Base-by-base conservation (phyloP, 2,888 invertebrate species). In the Fabriciana adippe region DNA sequence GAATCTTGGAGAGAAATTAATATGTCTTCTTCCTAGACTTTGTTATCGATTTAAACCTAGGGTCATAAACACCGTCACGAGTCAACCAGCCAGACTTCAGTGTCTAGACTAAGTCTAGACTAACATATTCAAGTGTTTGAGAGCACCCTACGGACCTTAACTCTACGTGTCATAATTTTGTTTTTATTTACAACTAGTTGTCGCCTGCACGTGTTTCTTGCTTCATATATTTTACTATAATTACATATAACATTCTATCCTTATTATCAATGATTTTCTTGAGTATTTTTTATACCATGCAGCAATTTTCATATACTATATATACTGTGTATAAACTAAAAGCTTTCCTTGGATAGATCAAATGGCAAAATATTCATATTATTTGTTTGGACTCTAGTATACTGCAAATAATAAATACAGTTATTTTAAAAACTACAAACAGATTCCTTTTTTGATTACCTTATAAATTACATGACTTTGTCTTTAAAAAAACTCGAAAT, bases 41-140 rank as follows among this genome's bases (percentile, higher is more conserved):
- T n/a, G 57, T 68, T 75, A 76, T 78, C 69, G 77, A 76, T 78
- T 75, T 67, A 35, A 70, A 66, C 64, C 70, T 70, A 72, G 63
- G 74, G 72, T 78, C 78, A 74, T 76, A 78, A 75, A 78, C 74
- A 75, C 68, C 73, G 75, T 69, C 70, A 63, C 71, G 54, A 73
- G 67, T 72, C 73, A 67, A 68, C 66, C 59, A 55, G 75, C 75
- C 70, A 70, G 74, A 61, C 74, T 74, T 73, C 74, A 73, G 76
- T 71, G 90, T 89, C 90, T 90, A 90, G 90, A 89, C 90, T 68
- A 11, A 72, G 90, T 89, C 90, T 90, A 90, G 90, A 90, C 90
- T 76, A 74, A 68, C 48, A 48, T 53, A 82, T 82, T 82, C 77
- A 73, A 77, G 77, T 79, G 73, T 62, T 57, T 60, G 55, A 60